Percentiles rank a stretch among this genome's conserved stretches.
phyloP scores from a whole-genome alignment of 2,888 invertebrate genomes.

The Trissolcus japonicus region DNA sequence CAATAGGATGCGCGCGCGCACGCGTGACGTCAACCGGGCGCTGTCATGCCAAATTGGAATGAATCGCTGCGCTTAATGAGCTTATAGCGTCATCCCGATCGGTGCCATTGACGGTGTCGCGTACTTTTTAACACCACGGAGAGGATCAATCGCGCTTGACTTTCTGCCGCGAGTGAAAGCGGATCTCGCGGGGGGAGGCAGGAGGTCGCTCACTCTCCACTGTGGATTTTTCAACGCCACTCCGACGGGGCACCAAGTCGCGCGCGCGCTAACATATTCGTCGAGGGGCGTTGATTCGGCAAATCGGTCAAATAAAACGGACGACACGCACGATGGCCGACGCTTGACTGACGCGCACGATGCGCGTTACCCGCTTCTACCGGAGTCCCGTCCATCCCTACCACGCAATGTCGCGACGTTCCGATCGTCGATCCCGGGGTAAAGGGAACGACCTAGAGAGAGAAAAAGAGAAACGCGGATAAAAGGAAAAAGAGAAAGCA shows the following conservation, averaged over 20 bases:
- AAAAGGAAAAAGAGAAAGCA: conserved; percentile 1
- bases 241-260: background rate
- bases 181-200: too few relatives aligned
- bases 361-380: conserved; percentile 54
- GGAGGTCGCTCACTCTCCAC: too few relatives aligned
- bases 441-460: conserved; percentile 35
- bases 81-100: background rate
- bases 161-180: too few relatives aligned
- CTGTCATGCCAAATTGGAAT: conserved; percentile 40
- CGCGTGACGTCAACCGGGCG: conserved; percentile 51
- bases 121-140: background rate
- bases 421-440: conserved; percentile 58
- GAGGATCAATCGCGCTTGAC: too few relatives aligned
- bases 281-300: conserved; percentile 1
- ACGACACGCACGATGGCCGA: conserved; percentile 58
- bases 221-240: background rate
- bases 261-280: background rate
- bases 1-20: conserved; percentile 33
- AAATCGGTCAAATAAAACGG: conserved; percentile 3
- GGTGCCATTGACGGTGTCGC: conserved; percentile 8
- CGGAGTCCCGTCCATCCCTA: conserved; percentile 42
- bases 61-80: conserved; percentile 16
- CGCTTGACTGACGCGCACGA: conserved; percentile 60
- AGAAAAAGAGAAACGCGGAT: conserved; percentile 13
- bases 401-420: conserved; percentile 59